These are phyloP conservation scores for Amazona guildingii DNA, from an alignment of 2,113 vertebrate genomes.

Conservation along the genomic window DNA sequence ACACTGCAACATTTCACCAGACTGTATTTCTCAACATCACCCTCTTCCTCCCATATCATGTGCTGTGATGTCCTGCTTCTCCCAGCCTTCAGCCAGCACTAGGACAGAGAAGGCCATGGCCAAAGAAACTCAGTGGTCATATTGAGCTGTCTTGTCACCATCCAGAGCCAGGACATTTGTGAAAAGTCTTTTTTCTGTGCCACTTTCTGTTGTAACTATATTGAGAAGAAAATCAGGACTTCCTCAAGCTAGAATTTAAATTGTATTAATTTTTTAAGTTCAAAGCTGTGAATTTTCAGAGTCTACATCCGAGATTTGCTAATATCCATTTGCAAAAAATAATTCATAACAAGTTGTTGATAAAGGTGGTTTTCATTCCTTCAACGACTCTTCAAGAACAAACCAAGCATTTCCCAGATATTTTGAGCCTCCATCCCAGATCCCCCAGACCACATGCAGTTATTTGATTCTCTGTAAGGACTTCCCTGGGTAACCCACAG, in stretches of 20 bases:
- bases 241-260: not conserved
- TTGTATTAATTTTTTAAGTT: not conserved
- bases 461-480: not conserved
- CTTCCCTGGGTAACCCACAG: not conserved
- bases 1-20: not conserved
- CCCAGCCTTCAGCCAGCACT: not conserved
- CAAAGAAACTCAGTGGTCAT: not conserved
- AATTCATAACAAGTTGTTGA: not conserved
- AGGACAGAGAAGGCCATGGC: not conserved
- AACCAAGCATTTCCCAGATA: not conserved
- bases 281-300: not conserved
- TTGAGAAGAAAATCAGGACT: not conserved
- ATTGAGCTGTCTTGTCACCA: not conserved
- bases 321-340: not conserved
- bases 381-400: not conserved
- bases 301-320: not conserved
- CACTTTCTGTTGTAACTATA: not conserved
- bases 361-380: not conserved
- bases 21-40: not conserved
- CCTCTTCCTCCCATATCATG: fast-evolving
- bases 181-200: not conserved
- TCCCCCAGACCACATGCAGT: not conserved
- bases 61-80: not conserved
- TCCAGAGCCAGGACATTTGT: not conserved
- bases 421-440: fast-evolving